phyloP scores from a whole-genome alignment of 2,888 invertebrate species.

The Scaptomyza parva region DNA sequence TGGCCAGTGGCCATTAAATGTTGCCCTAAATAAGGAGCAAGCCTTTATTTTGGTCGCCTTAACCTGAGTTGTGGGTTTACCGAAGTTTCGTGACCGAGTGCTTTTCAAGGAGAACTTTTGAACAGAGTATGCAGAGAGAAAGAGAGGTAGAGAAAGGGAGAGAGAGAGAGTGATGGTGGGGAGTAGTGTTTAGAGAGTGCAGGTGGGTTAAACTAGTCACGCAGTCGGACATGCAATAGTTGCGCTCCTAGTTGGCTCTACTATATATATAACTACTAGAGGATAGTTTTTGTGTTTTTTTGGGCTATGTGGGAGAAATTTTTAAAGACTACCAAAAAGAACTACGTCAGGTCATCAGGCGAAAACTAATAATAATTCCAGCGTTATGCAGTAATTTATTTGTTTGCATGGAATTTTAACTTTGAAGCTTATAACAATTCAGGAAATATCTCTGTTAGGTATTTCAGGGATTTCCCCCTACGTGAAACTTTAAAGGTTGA shows the following conservation, averaged over 20 bases:
- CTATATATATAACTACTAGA: too few species aligned
- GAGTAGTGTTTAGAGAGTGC: constrained; percentile 29
- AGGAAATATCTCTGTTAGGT: too few species aligned
- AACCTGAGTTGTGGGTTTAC: constrained; percentile 62
- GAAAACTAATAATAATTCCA: background rate
- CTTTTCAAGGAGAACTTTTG: constrained; percentile 72
- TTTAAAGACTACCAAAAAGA: constrained; percentile 7
- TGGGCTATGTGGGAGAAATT: constrained; percentile 49
- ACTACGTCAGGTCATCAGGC: constrained; percentile 43
- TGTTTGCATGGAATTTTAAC: too few species aligned
- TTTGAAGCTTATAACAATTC: too few species aligned
- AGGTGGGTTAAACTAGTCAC: constrained; percentile 76
- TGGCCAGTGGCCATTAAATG: constrained; percentile 80
- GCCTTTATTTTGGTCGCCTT: constrained; percentile 76
- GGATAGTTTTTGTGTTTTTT: constrained; percentile 47
- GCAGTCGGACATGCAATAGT: constrained; percentile 74
- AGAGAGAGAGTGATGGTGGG: background rate
- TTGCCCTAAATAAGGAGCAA: constrained; percentile 79
- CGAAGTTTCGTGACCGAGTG: constrained; percentile 77
- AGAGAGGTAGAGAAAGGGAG: constrained; percentile 1
- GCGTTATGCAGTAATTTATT: background rate
- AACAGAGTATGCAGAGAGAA: constrained; percentile 2
- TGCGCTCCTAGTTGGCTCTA: constrained; percentile 41
- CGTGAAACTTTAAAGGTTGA: too few species aligned
- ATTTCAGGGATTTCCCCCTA: too few species aligned